Base-by-base conservation (phyloP, 2,113 vertebrate species). In the Myxocyprinus asiaticus region DNA sequence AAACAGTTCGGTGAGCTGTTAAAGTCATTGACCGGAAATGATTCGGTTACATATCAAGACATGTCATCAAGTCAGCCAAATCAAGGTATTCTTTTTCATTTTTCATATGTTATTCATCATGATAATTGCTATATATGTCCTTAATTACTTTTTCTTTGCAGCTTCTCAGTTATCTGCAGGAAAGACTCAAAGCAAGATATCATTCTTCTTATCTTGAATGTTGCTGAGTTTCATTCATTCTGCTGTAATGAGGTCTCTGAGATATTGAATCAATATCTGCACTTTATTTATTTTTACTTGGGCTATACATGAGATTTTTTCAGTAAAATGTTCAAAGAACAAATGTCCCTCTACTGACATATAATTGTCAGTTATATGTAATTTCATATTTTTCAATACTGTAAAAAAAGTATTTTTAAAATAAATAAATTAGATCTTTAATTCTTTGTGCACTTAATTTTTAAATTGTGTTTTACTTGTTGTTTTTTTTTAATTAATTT, bases 141-240 rank as follows among this genome's bases (percentile, higher is more conserved):
- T 17, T 73, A 33, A 9, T 4, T 9, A 7, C 14, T 43, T 7
- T 9, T 63, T 0, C 33, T 15, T 79, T 78, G 4, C 67, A 88
- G 85, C 58, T 66, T 78, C 77, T 14, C 55, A 64, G 64, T 66
- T 61, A 12, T 62, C 45, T 66, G 48, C 78, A 45, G 81, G 47
- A 58, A 84, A 68, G 70, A 74, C 76, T 71, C 85, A 89, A 77
- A 85, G 80, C 61, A 89, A 88, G 67, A 89, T 89, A 58, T 86
- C 85, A 0, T 84, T 83, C 50, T 89, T 86, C 71, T 85, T 89
- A 68, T 71, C 72, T 5, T 85, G 51, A 83, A 53, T 56, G 66
- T 48, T 67, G 67, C 74, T 77, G 14, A 33, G 22, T 33, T 33
- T 14, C 6, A 8, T 17, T 15, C n/a, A 9, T 75, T 12, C 9